Evolutionary conservation across 2,113 vertebrate genomes (phyloP).

Genomic region (Boulengeromyrus knoepffleri): DNA sequence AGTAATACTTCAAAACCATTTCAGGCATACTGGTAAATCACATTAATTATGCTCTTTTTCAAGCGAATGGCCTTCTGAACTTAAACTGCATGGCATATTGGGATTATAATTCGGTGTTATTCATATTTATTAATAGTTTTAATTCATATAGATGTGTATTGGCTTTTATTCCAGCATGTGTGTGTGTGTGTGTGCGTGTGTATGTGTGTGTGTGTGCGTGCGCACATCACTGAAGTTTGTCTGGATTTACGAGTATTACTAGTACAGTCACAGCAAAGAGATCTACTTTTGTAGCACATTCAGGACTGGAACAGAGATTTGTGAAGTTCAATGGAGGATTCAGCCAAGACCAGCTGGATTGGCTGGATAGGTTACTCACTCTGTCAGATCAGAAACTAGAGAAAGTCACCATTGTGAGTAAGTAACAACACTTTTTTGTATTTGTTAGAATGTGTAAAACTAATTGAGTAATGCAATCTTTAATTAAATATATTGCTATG

Average conservation of each 20-base stretch:
- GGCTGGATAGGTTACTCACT: slow-evolving; percentile 73
- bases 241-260: neutral
- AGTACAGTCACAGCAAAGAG: neutral
- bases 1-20: neutral
- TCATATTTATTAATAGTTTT: neutral
- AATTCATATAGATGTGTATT: neutral
- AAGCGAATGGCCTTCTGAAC: neutral
- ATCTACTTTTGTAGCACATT: slow-evolving; percentile 24
- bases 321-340: slow-evolving; percentile 87
- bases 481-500: neutral
- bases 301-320: slow-evolving; percentile 50
- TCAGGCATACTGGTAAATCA: neutral
- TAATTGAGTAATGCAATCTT: neutral
- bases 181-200: neutral
- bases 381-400: slow-evolving; percentile 72
- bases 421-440: slow-evolving; percentile 43
- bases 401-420: slow-evolving; percentile 77
- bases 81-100: neutral
- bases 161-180: neutral
- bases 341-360: slow-evolving; percentile 76
- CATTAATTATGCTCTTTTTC: neutral
- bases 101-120: neutral
- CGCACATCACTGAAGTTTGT: neutral
- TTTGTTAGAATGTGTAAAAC: neutral
- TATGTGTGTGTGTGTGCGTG: neutral